These are phyloP conservation scores for Hiodon alosoides DNA, from an alignment of 2,113 vertebrate species.

Conservation along the genomic window DNA sequence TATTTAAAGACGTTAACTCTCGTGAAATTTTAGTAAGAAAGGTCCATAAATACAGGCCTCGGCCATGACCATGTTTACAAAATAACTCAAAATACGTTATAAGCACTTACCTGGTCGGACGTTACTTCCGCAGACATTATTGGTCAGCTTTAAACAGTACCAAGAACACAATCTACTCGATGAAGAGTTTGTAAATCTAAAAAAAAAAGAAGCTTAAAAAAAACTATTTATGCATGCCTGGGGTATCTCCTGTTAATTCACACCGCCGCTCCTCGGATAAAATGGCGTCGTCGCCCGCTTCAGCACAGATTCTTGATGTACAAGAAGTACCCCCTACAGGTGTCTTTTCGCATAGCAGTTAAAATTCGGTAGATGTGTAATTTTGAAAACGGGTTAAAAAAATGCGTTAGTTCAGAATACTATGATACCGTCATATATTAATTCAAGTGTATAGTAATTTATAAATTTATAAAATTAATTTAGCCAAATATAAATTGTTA, in stretches of 20 bases:
- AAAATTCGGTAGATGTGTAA: neutral
- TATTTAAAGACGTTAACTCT: no score
- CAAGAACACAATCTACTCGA: conserved; percentile 24
- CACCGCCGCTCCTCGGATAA: conserved; percentile 31
- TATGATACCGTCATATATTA: no score
- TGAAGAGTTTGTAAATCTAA: conserved; percentile 16
- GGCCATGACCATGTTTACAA: neutral
- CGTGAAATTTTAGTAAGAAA: no score
- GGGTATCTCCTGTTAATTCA: conserved; percentile 1
- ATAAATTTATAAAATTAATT: no score
- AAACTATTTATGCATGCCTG: conserved; percentile 13
- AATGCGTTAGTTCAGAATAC: no score
- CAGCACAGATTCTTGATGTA: neutral
- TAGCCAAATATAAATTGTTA: no score
- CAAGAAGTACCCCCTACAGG: neutral
- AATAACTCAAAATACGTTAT: conserved; percentile 1
- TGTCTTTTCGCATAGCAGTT: neutral
- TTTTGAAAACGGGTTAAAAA: neutral
- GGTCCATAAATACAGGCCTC: conserved; percentile 4
- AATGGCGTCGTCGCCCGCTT: conserved; percentile 51
- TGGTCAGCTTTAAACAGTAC: conserved; percentile 28
- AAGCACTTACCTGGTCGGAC: conserved; percentile 62
- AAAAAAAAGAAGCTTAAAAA: conserved; percentile 6
- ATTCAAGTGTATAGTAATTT: no score
- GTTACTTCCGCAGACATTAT: conserved; percentile 62